Evolutionary conservation across 2,113 vertebrate species (phyloP).

Genomic region (Fregata magnificens): DNA sequence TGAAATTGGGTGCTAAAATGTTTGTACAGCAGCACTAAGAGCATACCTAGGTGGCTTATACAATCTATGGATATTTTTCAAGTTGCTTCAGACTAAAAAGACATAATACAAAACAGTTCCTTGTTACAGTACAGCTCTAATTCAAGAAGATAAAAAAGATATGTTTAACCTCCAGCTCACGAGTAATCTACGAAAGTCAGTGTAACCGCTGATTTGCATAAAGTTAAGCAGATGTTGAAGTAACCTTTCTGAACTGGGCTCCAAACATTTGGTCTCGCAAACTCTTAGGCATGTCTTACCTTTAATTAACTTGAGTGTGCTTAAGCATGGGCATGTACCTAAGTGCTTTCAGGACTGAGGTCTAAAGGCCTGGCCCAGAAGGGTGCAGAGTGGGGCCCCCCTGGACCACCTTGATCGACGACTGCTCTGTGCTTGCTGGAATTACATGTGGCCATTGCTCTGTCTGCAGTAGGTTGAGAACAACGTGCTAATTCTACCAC

Average conservation of each 20-base stretch:
- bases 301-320: background rate
- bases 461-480: background rate
- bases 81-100: background rate
- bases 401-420: background rate
- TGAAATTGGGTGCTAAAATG: background rate
- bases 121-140: background rate
- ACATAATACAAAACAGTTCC: background rate
- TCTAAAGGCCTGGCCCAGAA: background rate
- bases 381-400: background rate
- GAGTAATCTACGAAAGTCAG: background rate
- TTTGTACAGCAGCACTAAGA: slow-evolving; percentile 20
- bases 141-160: background rate
- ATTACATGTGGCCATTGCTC: background rate
- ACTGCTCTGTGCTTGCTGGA: slow-evolving; percentile 13
- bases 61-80: background rate
- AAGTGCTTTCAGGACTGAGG: background rate
- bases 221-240: background rate
- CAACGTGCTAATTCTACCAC: background rate
- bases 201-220: background rate
- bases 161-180: background rate
- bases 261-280: background rate
- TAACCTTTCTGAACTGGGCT: background rate
- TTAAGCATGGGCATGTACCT: background rate
- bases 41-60: background rate
- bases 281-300: background rate